Evolutionary conservation across 2,888 invertebrate genomes (phyloP).

Genomic region (Tiliacea citrago): DNA sequence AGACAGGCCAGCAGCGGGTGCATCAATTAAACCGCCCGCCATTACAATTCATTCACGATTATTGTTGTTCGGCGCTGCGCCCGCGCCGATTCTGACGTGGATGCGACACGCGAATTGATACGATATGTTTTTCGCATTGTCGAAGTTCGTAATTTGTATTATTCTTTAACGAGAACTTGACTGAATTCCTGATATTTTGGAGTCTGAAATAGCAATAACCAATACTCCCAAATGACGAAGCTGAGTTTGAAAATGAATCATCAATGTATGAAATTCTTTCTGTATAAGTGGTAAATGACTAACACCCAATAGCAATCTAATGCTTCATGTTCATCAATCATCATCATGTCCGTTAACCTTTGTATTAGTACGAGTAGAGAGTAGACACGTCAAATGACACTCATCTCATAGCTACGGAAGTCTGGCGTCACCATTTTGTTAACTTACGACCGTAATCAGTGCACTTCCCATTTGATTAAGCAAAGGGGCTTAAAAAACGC

Average conservation of each 20-base stretch:
- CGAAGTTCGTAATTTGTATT: conserved; percentile 61
- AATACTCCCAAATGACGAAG: background rate
- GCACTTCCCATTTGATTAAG: background rate
- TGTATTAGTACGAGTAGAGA: background rate
- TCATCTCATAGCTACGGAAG: background rate
- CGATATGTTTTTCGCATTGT: conserved; percentile 56
- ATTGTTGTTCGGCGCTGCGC: conserved; percentile 82
- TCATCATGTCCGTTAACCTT: background rate
- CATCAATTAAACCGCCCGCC: conserved; percentile 85
- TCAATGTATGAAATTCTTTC: background rate
- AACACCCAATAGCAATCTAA: background rate
- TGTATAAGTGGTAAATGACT: background rate
- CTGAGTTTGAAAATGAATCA: background rate
- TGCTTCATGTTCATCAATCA: background rate
- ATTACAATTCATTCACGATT: conserved; percentile 89
- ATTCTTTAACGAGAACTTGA: conserved; percentile 39
- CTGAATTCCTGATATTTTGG: conserved; percentile 1
- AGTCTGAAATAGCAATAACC: background rate
- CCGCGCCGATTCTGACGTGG: conserved; percentile 77
- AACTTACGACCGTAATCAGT: background rate
- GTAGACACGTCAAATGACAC: background rate
- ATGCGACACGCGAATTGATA: conserved; percentile 79
- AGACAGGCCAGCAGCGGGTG: conserved; percentile 77
- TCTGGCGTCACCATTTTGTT: background rate
- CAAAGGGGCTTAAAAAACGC: background rate